Evolutionary conservation across 2,797 vertebrate species (phyloP).

Genomic region (Schizothorax lantsangensis): DNA sequence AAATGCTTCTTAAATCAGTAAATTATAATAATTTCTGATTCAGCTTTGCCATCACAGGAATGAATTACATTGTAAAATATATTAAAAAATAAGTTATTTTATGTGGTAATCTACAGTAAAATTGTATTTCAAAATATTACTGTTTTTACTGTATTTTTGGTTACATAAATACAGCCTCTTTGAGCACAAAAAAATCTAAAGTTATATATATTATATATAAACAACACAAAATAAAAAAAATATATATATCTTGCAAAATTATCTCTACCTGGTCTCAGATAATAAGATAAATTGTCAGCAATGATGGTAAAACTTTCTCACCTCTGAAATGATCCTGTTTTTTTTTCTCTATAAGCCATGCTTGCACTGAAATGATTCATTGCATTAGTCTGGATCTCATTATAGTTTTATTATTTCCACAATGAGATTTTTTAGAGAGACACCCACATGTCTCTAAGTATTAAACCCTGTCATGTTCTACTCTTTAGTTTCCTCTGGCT

Average conservation of each 20-base stretch:
- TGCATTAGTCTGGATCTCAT: conserved; percentile 44
- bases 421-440: conserved; percentile 11
- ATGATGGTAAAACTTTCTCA: neutral
- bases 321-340: conserved; percentile 13
- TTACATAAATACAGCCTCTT: neutral
- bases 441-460: conserved; percentile 17
- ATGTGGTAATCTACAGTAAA: too few relatives aligned
- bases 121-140: neutral
- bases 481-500: conserved; percentile 45
- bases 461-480: conserved; percentile 42
- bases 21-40: neutral
- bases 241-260: neutral
- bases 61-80: neutral
- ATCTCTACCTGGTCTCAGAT: neutral
- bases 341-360: conserved; percentile 15
- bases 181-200: neutral
- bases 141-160: neutral
- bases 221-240: neutral
- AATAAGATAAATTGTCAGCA: neutral
- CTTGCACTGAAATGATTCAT: conserved; percentile 13
- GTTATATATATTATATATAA: neutral
- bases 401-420: conserved; percentile 43
- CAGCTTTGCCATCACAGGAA: neutral
- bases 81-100: neutral
- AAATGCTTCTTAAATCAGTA: neutral